Conservation (phyloP, 2,113 vertebrate species). For the Helogale parvula region DNA sequence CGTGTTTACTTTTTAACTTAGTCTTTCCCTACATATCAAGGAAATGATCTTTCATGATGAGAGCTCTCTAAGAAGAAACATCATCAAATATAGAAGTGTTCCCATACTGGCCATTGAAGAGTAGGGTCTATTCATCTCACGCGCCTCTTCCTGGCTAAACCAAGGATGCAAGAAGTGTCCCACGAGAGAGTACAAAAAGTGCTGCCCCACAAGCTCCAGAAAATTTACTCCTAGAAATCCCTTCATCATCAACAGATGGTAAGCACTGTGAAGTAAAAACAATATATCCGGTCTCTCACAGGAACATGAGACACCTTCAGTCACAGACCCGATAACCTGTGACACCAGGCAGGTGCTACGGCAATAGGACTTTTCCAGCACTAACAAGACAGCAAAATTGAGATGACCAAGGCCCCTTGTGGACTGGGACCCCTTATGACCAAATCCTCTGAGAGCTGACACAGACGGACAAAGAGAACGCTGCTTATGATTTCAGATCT, state of each 20-base stretch:
- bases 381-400: background rate
- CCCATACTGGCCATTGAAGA: background rate
- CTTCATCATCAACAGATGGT: background rate
- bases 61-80: background rate
- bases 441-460: background rate
- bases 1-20: background rate
- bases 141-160: background rate
- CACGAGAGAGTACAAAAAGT: background rate
- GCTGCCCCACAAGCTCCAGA: background rate
- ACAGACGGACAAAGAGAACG: background rate
- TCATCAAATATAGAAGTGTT: background rate
- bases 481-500: background rate
- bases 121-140: background rate
- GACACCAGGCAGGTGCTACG: background rate
- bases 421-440: background rate
- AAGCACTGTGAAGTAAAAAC: background rate
- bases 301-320: background rate
- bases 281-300: background rate
- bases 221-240: background rate
- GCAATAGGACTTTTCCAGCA: background rate
- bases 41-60: background rate
- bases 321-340: background rate
- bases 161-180: background rate
- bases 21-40: background rate
- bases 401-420: background rate